Conservation (phyloP, 2,888 invertebrate species). For the Cistogaster globosa region DNA sequence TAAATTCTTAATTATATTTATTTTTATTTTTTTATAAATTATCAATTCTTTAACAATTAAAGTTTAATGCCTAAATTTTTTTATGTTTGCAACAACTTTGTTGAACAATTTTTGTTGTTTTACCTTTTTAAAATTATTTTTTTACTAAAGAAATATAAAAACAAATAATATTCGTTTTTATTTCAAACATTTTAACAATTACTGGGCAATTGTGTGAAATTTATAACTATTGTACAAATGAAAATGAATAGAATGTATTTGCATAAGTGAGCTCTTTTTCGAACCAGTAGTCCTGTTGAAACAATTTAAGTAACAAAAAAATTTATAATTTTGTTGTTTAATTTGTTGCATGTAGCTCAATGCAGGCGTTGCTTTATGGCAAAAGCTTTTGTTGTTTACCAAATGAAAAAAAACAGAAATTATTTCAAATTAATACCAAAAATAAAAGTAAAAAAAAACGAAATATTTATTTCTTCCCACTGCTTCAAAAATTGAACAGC, state of each 20-base stretch:
- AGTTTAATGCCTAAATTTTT: neutral
- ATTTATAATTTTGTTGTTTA: constrained; percentile 12
- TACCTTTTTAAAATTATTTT: constrained; percentile 44
- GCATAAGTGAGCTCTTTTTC: constrained; percentile 64
- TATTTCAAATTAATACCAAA: constrained; percentile 63
- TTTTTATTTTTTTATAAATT: constrained; percentile 2
- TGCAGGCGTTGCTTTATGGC: constrained; percentile 70
- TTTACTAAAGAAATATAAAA: constrained; percentile 55
- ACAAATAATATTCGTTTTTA: constrained; percentile 63
- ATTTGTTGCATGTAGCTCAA: constrained; percentile 36
- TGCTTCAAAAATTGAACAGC: constrained; percentile 27
- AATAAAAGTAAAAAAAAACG: constrained; percentile 13
- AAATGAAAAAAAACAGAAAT: no score
- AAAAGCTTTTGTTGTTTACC: constrained; percentile 59
- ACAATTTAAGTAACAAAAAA: constrained; percentile 5
- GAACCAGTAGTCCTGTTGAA: constrained; percentile 26
- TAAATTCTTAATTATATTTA: neutral
- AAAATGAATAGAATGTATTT: constrained; percentile 63
- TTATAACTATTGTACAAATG: constrained; percentile 68
- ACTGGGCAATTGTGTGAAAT: constrained; percentile 70
- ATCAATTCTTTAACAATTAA: constrained; percentile 21
- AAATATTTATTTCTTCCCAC: constrained; percentile 28
- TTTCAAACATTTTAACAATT: constrained; percentile 71
- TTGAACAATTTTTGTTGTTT: constrained; percentile 18
- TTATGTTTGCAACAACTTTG: neutral